phyloP scores from a whole-genome alignment of 2,113 vertebrate genomes.

The Corynorhinus townsendii region DNA sequence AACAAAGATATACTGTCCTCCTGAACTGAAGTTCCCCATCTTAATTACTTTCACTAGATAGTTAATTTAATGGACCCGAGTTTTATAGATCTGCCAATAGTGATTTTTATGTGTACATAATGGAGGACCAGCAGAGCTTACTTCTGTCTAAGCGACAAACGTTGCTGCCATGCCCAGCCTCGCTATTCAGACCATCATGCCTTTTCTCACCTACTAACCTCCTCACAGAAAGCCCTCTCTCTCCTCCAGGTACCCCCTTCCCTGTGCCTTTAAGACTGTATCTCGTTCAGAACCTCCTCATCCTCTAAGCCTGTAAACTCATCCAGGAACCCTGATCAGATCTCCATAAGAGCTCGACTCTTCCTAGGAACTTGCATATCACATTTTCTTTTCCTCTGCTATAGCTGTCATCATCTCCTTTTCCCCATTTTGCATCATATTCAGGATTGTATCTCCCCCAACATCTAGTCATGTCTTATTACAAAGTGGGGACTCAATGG shows the following conservation, averaged over 20 bases:
- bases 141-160: background rate
- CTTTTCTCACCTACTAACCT: background rate
- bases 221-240: background rate
- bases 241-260: background rate
- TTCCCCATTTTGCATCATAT: background rate
- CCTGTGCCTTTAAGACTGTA: background rate
- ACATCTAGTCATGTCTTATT: background rate
- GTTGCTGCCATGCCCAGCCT: background rate
- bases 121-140: background rate
- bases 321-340: background rate
- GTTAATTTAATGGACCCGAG: conserved; percentile 51
- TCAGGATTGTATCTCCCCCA: too few relatives aligned
- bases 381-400: background rate
- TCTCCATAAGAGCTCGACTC: background rate
- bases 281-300: background rate
- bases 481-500: background rate
- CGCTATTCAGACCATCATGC: background rate
- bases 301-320: background rate
- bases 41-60: conserved; percentile 58
- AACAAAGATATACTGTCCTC: background rate
- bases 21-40: conserved; percentile 43
- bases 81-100: conserved; percentile 7
- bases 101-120: background rate
- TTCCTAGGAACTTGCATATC: background rate
- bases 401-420: too few relatives aligned